These are phyloP conservation scores for Hippocampus guttulatus DNA, from an alignment of 2,113 vertebrate genomes.

Conservation along the genomic window DNA sequence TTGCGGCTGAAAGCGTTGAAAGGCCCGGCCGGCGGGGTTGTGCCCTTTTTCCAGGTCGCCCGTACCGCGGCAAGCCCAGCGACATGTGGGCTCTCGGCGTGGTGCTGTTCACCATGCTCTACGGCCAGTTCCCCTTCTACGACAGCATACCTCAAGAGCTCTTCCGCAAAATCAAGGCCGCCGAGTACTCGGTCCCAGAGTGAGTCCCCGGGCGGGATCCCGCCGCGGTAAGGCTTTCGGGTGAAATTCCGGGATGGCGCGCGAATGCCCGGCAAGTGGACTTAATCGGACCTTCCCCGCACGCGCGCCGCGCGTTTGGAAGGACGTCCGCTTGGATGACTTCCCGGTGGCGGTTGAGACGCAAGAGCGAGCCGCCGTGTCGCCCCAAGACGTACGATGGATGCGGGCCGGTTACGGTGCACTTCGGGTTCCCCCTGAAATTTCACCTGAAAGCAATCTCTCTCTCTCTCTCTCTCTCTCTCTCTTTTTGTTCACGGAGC, in stretches of 20 bases:
- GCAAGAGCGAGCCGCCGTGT: too few species aligned
- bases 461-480: too few species aligned
- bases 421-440: too few species aligned
- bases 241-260: not conserved
- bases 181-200: slow-evolving; percentile 97
- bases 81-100: slow-evolving; percentile 99
- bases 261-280: not conserved
- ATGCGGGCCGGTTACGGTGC: too few species aligned
- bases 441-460: not conserved
- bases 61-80: slow-evolving; percentile 94
- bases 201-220: slow-evolving; percentile 61
- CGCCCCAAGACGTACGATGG: too few species aligned
- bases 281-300: not conserved
- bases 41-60: slow-evolving; percentile 77
- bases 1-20: too few species aligned
- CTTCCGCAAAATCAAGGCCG: slow-evolving; percentile 99
- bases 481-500: too few species aligned
- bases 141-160: slow-evolving; percentile 99
- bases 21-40: too few species aligned
- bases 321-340: not conserved
- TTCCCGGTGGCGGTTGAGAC: not conserved
- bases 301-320: not conserved
- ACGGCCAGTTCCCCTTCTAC: slow-evolving; percentile 98
- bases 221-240: not conserved
- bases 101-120: slow-evolving; percentile 98